Percentiles rank a stretch among this genome's conserved stretches.
Evolutionary conservation across 1,140 invertebrate genomes (phyloP).

Genomic region (Psilanteris sp.): DNA sequence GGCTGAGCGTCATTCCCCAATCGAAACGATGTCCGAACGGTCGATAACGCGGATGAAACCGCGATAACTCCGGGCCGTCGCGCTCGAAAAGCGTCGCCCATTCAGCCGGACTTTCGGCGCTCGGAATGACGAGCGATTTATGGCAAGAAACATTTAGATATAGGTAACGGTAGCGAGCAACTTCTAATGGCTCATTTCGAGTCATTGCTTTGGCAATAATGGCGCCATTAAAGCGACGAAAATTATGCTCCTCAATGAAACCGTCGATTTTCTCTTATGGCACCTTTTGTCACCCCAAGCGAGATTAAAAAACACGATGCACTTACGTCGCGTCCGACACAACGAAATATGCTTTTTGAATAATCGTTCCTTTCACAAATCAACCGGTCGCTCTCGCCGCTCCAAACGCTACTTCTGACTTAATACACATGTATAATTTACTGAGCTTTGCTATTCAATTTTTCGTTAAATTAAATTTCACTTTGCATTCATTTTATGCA

Average conservation of each 20-base stretch:
- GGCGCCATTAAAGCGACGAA: conserved; percentile 62
- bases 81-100: conserved; percentile 38
- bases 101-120: conserved; percentile 43
- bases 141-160: conserved; percentile 63
- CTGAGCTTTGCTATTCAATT: no score
- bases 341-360: conserved; percentile 19
- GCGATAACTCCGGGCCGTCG: conserved; percentile 52
- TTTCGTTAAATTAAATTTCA: not conserved
- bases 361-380: conserved; percentile 19
- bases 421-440: no score
- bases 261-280: conserved; percentile 43
- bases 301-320: conserved; percentile 54
- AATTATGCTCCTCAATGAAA: conserved; percentile 59
- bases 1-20: conserved; percentile 57
- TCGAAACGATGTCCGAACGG: conserved; percentile 58
- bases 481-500: not conserved
- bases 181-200: conserved; percentile 66
- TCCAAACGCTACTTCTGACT: not conserved
- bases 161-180: conserved; percentile 63
- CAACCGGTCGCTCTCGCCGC: no score
- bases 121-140: conserved; percentile 62
- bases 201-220: conserved; percentile 62
- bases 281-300: conserved; percentile 35
- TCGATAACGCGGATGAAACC: conserved; percentile 62
- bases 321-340: conserved; percentile 18